phyloP scores from a whole-genome alignment of 2,797 vertebrate genomes.

The Tauraco hartlaubi region DNA sequence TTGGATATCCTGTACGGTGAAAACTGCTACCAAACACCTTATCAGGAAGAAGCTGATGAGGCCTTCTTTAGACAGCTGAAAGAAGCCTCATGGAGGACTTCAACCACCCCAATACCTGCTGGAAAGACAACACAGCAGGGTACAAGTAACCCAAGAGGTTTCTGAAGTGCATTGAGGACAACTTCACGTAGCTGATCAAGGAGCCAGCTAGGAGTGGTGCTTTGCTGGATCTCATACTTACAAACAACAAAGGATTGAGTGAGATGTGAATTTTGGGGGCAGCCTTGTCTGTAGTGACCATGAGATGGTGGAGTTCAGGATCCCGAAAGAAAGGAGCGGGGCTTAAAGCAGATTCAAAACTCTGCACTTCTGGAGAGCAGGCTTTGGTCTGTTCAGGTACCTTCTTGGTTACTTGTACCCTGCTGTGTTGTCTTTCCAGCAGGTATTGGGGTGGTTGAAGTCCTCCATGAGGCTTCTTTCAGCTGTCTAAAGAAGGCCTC shows the following conservation, averaged over 20 bases:
- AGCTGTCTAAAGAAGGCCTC: neutral
- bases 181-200: no score
- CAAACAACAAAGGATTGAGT: no score
- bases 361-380: no score
- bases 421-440: neutral
- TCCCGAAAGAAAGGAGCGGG: no score
- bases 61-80: neutral
- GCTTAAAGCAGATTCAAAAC: no score
- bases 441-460: neutral
- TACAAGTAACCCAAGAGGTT: neutral
- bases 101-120: neutral
- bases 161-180: no score
- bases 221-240: no score
- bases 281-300: no score
- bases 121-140: neutral
- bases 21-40: neutral
- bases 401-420: neutral
- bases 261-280: no score
- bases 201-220: no score
- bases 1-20: neutral
- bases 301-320: no score
- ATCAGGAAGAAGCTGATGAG: neutral
- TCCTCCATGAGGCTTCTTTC: neutral
- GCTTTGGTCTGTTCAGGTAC: no score
- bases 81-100: neutral